A percentile compares a stretch with the other conserved stretches of the same genome.
These are phyloP conservation scores for Ptilodon capucinus DNA, from an alignment of 2,888 invertebrate species.

Conservation along the genomic window DNA sequence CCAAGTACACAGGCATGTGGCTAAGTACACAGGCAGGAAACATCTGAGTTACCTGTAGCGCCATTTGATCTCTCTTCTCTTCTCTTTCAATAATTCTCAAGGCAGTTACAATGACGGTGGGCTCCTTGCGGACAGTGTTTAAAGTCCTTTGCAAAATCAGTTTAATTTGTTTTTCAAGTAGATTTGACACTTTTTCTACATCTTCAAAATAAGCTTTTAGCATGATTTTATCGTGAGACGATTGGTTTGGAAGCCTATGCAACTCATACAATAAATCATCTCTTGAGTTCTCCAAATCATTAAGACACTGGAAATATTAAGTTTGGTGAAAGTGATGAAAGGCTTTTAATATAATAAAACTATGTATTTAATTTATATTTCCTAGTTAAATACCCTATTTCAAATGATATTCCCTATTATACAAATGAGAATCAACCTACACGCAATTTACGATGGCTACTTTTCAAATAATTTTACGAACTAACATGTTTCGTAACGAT, in stretches of 20 bases:
- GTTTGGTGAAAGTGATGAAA: neutral
- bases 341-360: neutral
- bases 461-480: too few relatives aligned
- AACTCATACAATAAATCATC: conserved; percentile 97
- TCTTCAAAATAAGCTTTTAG: conserved; percentile 98
- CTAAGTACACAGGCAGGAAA: neutral
- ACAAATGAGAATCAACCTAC: too few relatives aligned
- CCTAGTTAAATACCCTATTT: neutral
- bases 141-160: conserved; percentile 94
- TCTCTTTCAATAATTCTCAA: conserved; percentile 98
- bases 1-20: too few relatives aligned
- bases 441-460: too few relatives aligned
- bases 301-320: conserved; percentile 86
- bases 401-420: too few relatives aligned
- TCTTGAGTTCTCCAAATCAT: conserved; percentile 97
- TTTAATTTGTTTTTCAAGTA: conserved; percentile 95
- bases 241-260: conserved; percentile 95
- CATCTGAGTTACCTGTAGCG: conserved; percentile 80
- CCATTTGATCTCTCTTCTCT: conserved; percentile 96
- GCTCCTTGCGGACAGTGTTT: conserved; percentile 96
- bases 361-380: neutral
- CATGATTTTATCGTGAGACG: conserved; percentile 94
- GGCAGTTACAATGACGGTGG: conserved; percentile 97
- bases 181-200: conserved; percentile 94
- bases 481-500: too few relatives aligned